These are phyloP conservation scores for Drosophila stalkeri DNA, from an alignment of 2,888 invertebrate species.

Conservation along the genomic window DNA sequence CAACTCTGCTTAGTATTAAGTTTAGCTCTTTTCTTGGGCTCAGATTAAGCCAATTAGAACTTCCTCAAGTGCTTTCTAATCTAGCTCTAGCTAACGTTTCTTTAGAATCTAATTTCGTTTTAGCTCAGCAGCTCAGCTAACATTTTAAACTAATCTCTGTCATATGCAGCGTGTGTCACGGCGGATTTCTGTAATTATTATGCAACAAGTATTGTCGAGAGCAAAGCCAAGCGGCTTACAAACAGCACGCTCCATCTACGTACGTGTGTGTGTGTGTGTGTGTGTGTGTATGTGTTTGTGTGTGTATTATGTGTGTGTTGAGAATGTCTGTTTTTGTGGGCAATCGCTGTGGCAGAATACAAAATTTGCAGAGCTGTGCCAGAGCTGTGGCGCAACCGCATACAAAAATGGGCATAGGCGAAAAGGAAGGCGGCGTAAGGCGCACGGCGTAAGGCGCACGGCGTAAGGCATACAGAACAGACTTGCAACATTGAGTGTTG, in stretches of 20 bases:
- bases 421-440: neutral
- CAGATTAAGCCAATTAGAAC: neutral
- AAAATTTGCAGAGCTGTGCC: slow-evolving; percentile 56
- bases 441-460: neutral
- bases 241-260: slow-evolving; percentile 1
- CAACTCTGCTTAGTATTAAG: neutral
- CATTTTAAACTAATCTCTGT: slow-evolving; percentile 1
- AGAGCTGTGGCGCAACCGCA: slow-evolving; percentile 10
- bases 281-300: neutral
- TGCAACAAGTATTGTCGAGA: slow-evolving; percentile 71
- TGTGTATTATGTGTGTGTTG: slow-evolving; percentile 1
- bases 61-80: neutral
- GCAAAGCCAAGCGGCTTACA: slow-evolving; percentile 35
- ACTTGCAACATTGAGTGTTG: slow-evolving; percentile 39
- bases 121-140: neutral
- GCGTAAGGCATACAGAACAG: neutral
- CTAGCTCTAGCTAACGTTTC: neutral
- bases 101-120: neutral
- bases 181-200: slow-evolving; percentile 53
- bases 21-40: too few species aligned
- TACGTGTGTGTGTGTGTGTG: neutral
- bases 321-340: slow-evolving; percentile 20
- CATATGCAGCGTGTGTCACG: slow-evolving; percentile 11
- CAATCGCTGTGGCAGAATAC: slow-evolving; percentile 53
- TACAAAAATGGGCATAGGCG: slow-evolving; percentile 12